Base-by-base conservation (phyloP, 2,113 vertebrate genomes). In the Aleadryas rufinucha region DNA sequence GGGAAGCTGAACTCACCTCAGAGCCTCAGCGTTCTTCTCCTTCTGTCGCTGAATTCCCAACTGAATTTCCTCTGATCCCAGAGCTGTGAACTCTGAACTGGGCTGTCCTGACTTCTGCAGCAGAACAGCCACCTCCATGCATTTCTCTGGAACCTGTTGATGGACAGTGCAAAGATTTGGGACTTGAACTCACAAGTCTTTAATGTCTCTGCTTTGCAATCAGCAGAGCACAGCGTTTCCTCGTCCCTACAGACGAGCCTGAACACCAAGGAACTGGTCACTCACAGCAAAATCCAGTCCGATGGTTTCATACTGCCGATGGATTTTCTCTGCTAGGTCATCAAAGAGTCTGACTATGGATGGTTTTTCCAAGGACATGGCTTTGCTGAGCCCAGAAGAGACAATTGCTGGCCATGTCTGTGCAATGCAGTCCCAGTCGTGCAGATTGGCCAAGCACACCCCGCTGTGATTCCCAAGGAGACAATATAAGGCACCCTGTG, bases 291-390 rank as follows among this genome's bases (percentile, higher is more conserved):
- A 99, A 96, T 99, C 98, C 86, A 99, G 93, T 65, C 99, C 99
- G 47, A 99, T 99, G 59, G 99, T 99, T 97, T 99, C 99, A 82
- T 99, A 99, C 42, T 99, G 99, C 15, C 99, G 98, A 94, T 99
- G 99, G 95, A 99, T 98, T 97, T 99, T 99, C 97, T 99, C 99
- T 57, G 99, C 99, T 13, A 99, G 98, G 94, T 99, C 99, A 95
- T 99, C 99, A 28, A 99, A 99, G 18, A 99, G 98, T 33, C 99
- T 98, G 70, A 99, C 99, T 57, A 99, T 99, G 85, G 99, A 99
- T 30, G 99, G 99, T 78, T 99, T 99, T 97, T 99, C 99, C 65
- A 99, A 96, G 83, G 99, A 99, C 99, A 99, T 99, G 49, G 98
- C 99, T 95, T 99, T 98, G 97, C 99, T 99, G 87, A 99, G 98